phyloP scores from a whole-genome alignment of 2,888 invertebrate genomes.

The Zhuqinia jingwanae region DNA sequence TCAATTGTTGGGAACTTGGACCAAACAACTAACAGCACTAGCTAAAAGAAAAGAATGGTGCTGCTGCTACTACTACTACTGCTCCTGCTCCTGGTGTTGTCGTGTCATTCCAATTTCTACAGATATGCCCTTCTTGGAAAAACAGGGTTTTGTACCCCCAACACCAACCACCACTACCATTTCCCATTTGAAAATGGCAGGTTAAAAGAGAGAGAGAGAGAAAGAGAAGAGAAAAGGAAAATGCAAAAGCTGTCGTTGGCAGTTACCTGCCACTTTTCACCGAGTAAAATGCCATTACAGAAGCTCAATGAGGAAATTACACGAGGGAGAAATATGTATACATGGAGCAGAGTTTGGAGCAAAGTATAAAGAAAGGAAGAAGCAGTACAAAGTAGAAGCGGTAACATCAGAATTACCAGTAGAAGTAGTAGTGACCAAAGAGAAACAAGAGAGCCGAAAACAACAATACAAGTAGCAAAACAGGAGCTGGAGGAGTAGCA shows the following conservation, averaged over 20 bases:
- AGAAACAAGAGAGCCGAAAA: not conserved
- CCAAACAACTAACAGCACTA: not conserved
- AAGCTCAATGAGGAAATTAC: conserved; percentile 50
- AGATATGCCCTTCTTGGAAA: conserved; percentile 42
- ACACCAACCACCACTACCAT: conserved; percentile 32
- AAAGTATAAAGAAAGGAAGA: not conserved
- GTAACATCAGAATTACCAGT: not conserved
- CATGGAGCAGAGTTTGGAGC: no score
- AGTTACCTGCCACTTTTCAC: conserved; percentile 72
- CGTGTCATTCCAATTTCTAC: conserved; percentile 45
- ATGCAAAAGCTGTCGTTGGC: conserved; percentile 68
- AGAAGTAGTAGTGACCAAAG: not conserved
- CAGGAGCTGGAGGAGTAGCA: not conserved
- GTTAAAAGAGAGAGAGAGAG: conserved; percentile 13
- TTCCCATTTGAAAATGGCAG: conserved; percentile 39
- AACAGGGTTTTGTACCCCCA: not conserved
- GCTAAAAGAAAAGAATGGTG: not conserved
- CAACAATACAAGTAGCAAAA: not conserved
- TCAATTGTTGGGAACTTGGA: no score
- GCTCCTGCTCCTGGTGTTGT: not conserved
- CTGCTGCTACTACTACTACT: not conserved
- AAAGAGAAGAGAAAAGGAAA: conserved; percentile 28
- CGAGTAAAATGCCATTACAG: conserved; percentile 60
- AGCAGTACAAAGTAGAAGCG: conserved; percentile 1
- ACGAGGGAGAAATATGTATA: conserved; percentile 41